phyloP scores from a whole-genome alignment of 2,888 invertebrate genomes.

The Cryptophagus acutangulus region DNA sequence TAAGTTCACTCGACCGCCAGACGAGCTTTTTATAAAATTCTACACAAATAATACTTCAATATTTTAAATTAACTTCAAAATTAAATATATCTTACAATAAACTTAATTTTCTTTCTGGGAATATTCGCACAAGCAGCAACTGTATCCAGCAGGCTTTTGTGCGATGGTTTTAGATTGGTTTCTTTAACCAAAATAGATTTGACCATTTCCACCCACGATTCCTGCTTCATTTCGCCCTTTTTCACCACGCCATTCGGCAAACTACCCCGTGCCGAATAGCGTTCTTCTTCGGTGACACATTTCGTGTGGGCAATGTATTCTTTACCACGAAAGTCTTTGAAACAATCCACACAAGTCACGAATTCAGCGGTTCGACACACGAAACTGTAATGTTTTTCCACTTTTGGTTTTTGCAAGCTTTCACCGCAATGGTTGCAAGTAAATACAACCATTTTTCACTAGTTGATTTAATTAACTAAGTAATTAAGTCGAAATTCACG shows the following conservation, averaged over 20 bases:
- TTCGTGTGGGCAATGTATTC: constrained; percentile 75
- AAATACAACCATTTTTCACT: constrained; percentile 88
- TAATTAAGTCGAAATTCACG: too few species aligned
- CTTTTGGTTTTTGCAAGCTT: constrained; percentile 83
- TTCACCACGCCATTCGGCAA: constrained; percentile 63
- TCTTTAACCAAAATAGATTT: constrained; percentile 60
- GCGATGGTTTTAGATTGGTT: constrained; percentile 52
- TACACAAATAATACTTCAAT: constrained; percentile 18
- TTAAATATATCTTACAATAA: constrained; percentile 48
- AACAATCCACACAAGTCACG: constrained; percentile 90
- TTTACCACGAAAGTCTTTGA: constrained; percentile 79
- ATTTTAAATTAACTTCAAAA: constrained; percentile 2
- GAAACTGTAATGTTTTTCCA: constrained; percentile 79
- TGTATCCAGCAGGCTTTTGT: constrained; percentile 60
- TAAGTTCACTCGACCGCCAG: constrained; percentile 54
- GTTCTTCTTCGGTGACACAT: constrained; percentile 80
- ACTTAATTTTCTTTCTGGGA: constrained; percentile 80
- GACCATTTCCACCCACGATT: constrained; percentile 73
- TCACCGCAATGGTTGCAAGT: constrained; percentile 90
- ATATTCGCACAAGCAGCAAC: constrained; percentile 70
- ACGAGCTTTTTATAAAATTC: constrained; percentile 65
- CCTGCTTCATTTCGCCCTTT: constrained; percentile 84
- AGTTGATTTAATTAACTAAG: too few species aligned
- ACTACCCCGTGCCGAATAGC: constrained; percentile 81
- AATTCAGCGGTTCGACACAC: constrained; percentile 64